Conservation (phyloP, 1,140 invertebrate genomes). For the Eufriesea mexicana region DNA sequence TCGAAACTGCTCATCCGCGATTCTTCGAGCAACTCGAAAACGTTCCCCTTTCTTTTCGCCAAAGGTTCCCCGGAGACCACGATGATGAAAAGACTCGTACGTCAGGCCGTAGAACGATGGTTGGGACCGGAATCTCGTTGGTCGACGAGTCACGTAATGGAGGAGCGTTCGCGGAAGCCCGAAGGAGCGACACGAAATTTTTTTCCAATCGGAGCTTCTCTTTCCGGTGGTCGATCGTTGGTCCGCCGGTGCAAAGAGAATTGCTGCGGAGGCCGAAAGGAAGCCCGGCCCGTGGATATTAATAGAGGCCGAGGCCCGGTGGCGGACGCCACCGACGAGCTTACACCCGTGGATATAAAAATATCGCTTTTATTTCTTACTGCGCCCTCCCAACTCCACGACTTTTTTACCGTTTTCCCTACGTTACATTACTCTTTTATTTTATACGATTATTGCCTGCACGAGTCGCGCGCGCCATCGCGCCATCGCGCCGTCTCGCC, state of each 20-base stretch:
- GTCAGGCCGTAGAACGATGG: neutral
- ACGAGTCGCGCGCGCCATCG: neutral
- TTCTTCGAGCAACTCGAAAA: neutral
- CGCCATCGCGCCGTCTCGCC: neutral
- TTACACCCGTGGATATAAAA: constrained; percentile 78
- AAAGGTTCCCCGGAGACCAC: too few species aligned
- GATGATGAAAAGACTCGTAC: neutral
- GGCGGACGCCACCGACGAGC: constrained; percentile 71
- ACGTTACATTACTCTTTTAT: constrained; percentile 20
- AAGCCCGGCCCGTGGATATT: constrained; percentile 78
- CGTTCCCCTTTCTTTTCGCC: neutral
- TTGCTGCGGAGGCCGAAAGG: constrained; percentile 66
- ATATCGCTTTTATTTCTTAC: constrained; percentile 78
- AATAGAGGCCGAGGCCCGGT: constrained; percentile 79
- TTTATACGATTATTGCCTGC: constrained; percentile 28
- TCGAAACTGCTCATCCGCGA: neutral
- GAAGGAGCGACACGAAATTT: neutral
- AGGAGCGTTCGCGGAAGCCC: constrained; percentile 2
- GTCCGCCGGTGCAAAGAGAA: constrained; percentile 56
- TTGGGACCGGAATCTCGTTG: neutral
- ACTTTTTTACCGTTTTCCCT: constrained; percentile 23
- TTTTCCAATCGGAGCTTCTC: constrained; percentile 29
- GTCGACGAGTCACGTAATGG: neutral
- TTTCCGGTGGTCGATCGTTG: constrained; percentile 50
- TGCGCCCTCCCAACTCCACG: constrained; percentile 40